These are phyloP conservation scores for Pinna nobilis DNA, from an alignment of 1,140 invertebrate genomes.

Conservation along the genomic window DNA sequence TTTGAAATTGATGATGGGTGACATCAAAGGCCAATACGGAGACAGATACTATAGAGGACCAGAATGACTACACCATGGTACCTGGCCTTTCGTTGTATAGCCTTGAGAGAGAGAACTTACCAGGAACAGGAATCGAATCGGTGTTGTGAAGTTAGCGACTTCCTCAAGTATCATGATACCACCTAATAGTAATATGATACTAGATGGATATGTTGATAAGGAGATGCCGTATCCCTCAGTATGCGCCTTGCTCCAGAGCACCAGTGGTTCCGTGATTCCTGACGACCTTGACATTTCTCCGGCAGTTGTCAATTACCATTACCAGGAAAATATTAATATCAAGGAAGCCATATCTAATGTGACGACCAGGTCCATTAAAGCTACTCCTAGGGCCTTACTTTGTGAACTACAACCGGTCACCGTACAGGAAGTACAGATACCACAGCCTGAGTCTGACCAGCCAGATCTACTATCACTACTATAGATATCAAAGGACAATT, in stretches of 20 bases:
- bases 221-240: slow-evolving; percentile 13
- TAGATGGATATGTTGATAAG: slow-evolving; percentile 12
- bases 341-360: slow-evolving; percentile 2
- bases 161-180: slow-evolving; percentile 17
- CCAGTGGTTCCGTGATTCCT: neutral
- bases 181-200: slow-evolving; percentile 13
- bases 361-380: slow-evolving; percentile 11
- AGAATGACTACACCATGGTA: slow-evolving; percentile 31
- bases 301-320: slow-evolving; percentile 11
- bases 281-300: slow-evolving; percentile 13
- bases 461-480: too few species aligned
- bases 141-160: neutral
- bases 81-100: slow-evolving; percentile 25
- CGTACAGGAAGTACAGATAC: neutral
- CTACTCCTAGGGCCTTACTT: slow-evolving; percentile 5
- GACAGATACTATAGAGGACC: slow-evolving; percentile 13
- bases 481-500: neutral
- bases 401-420: slow-evolving; percentile 30
- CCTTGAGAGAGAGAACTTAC: slow-evolving; percentile 21
- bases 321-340: neutral
- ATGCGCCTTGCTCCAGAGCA: neutral
- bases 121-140: neutral
- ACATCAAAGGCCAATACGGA: too few species aligned
- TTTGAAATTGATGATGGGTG: too few species aligned
- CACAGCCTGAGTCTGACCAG: neutral